Conservation (phyloP, 2,113 vertebrate genomes). For the Lepisosteus osseus region DNA sequence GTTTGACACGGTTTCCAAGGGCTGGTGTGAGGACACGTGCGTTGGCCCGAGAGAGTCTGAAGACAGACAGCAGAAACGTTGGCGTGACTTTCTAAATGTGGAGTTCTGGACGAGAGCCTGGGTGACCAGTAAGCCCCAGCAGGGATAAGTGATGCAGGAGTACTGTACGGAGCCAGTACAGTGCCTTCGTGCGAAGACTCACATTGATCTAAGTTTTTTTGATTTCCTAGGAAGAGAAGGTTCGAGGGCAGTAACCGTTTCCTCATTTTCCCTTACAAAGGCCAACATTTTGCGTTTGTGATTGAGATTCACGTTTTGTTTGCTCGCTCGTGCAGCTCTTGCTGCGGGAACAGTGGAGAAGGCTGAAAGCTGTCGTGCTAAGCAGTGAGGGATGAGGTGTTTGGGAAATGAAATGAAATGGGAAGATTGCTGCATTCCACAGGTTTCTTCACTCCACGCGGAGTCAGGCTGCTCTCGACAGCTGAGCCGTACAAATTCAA, state of each 20-base stretch:
- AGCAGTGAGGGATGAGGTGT: not conserved
- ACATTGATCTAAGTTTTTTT: not conserved
- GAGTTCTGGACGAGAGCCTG: too few species aligned
- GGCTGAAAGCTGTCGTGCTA: not conserved
- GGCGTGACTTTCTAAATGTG: too few species aligned
- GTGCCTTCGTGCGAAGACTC: too few species aligned
- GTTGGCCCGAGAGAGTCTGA: too few species aligned
- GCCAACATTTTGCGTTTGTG: not conserved
- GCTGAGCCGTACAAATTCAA: not conserved
- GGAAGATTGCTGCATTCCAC: not conserved
- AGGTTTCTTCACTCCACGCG: not conserved
- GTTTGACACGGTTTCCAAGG: not conserved
- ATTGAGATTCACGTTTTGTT: not conserved
- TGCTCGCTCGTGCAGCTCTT: not conserved
- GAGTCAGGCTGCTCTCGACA: not conserved
- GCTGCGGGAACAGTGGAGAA: not conserved
- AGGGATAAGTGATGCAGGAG: too few species aligned
- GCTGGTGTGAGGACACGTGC: too few species aligned
- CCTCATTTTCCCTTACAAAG: not conserved
- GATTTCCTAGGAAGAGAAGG: not conserved
- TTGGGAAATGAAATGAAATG: not conserved
- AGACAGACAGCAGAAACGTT: too few species aligned
- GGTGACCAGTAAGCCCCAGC: too few species aligned
- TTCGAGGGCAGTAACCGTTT: not conserved
- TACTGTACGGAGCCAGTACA: too few species aligned